Conservation (phyloP, 2,797 vertebrate genomes). For the Tragopan temminckii region DNA sequence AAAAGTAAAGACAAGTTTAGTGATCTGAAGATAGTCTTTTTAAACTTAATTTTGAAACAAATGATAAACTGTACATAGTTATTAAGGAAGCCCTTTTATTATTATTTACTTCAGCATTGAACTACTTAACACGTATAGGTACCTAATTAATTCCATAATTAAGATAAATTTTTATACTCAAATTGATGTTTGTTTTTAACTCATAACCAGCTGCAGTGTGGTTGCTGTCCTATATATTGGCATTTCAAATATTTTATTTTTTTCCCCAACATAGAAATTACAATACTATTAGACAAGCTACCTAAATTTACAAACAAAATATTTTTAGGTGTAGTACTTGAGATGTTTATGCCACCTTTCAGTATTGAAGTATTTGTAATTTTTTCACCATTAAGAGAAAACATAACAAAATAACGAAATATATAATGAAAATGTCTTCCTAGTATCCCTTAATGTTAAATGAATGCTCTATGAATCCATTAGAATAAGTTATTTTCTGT, state of each 20-base stretch:
- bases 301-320: background rate
- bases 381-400: background rate
- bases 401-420: background rate
- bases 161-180: background rate
- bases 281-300: background rate
- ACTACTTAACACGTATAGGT: background rate
- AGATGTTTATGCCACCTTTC: background rate
- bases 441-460: background rate
- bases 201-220: background rate
- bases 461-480: background rate
- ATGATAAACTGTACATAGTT: background rate
- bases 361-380: background rate
- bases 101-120: background rate
- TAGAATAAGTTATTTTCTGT: background rate
- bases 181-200: background rate
- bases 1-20: background rate
- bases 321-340: background rate
- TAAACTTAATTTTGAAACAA: background rate
- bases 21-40: background rate
- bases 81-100: background rate
- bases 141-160: background rate
- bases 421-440: too few species aligned
- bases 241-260: background rate
- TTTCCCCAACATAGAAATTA: background rate
- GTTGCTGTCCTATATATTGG: background rate